A percentile compares a stretch with the other conserved stretches of the same genome.
phyloP scores from a whole-genome alignment of 2,888 invertebrate species.

The Phorcus lineatus region DNA sequence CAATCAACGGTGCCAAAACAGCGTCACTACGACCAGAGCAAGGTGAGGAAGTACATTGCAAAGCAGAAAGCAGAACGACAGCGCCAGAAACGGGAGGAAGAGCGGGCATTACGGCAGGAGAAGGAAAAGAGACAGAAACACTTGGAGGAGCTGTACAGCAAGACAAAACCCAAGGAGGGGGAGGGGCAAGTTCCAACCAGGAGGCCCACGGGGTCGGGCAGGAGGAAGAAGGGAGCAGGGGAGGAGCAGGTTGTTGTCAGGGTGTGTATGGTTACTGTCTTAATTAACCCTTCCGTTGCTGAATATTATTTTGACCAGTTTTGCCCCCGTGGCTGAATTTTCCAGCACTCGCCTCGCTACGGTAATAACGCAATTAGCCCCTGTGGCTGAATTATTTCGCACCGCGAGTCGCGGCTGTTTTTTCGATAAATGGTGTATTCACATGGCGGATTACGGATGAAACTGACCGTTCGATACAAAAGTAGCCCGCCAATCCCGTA shows the following conservation, averaged over 20 bases:
- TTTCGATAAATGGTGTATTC: too few species aligned
- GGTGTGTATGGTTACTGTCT: background rate
- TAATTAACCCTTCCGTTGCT: too few species aligned
- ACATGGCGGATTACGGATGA: too few species aligned
- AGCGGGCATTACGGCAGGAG: slow-evolving; percentile 62
- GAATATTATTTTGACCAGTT: too few species aligned
- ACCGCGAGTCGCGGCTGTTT: too few species aligned
- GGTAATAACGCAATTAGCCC: too few species aligned
- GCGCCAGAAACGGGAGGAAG: slow-evolving; percentile 74
- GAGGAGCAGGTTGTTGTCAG: background rate
- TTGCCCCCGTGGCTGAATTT: too few species aligned
- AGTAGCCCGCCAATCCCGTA: too few species aligned
- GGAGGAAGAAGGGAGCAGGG: background rate
- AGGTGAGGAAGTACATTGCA: slow-evolving; percentile 79
- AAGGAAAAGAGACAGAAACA: slow-evolving; percentile 65
- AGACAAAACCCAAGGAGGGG: slow-evolving; percentile 49
- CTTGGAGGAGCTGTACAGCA: slow-evolving; percentile 57
- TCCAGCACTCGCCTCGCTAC: too few species aligned
- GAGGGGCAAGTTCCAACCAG: background rate
- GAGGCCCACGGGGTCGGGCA: slow-evolving; percentile 28
- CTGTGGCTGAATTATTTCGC: too few species aligned
- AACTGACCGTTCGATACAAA: too few species aligned
- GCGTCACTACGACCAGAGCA: slow-evolving; percentile 81
- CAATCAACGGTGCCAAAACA: slow-evolving; percentile 59
- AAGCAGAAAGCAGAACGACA: slow-evolving; percentile 79